These are phyloP conservation scores for Phyllopteryx taeniolatus DNA, from an alignment of 2,113 vertebrate species.

Conservation along the genomic window DNA sequence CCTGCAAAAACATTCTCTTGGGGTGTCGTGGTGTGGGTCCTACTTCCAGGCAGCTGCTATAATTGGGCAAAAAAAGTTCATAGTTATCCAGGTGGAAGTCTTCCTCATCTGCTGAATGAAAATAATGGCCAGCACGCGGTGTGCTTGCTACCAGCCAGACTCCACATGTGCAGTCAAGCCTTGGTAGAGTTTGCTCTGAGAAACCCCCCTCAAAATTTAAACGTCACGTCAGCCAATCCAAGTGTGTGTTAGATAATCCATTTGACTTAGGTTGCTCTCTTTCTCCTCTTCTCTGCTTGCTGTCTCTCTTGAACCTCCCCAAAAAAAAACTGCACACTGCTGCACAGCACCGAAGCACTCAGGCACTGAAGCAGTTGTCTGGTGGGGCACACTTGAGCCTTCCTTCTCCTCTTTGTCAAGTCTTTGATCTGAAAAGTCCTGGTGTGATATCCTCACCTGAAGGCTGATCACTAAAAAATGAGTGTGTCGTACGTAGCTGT, in stretches of 20 bases:
- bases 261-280: conserved; percentile 45
- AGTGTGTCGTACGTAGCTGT: conserved; percentile 37
- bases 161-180: conserved; percentile 34
- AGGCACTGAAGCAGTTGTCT: conserved; percentile 20
- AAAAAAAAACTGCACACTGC: conserved; percentile 56
- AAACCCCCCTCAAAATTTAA: background rate
- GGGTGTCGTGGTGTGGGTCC: conserved; percentile 15
- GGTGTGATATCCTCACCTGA: conserved; percentile 50
- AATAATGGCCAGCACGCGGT: conserved; percentile 9
- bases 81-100: conserved; percentile 33
- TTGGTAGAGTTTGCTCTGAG: conserved; percentile 39
- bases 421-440: conserved; percentile 31
- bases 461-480: conserved; percentile 52
- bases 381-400: conserved; percentile 14
- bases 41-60: conserved; percentile 33
- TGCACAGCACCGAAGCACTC: conserved; percentile 44
- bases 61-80: conserved; percentile 6
- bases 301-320: conserved; percentile 23
- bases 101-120: conserved; percentile 20
- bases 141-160: conserved; percentile 28
- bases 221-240: conserved; percentile 33
- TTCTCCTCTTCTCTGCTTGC: conserved; percentile 39
- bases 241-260: conserved; percentile 53
- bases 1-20: conserved; percentile 18
- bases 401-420: conserved; percentile 10